These are phyloP conservation scores for Notolabrus celidotus DNA, from an alignment of 2,797 vertebrate genomes.

Conservation along the genomic window DNA sequence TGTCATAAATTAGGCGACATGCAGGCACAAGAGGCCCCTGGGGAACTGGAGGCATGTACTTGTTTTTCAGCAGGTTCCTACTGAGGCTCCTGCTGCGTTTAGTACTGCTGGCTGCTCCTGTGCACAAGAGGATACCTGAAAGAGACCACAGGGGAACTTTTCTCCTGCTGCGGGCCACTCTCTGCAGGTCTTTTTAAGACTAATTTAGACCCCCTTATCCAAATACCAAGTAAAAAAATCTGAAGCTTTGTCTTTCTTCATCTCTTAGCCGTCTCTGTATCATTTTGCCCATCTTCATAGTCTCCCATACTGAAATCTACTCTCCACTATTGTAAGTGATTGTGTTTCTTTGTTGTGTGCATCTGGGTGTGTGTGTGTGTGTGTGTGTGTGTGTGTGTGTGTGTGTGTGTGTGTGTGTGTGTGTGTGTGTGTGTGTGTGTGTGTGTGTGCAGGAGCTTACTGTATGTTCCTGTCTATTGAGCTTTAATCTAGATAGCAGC, in stretches of 20 bases:
- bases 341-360: conserved; percentile 39
- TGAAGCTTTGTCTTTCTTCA: conserved; percentile 48
- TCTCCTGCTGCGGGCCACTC: conserved; percentile 55
- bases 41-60: conserved; percentile 71
- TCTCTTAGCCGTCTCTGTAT: conserved; percentile 20
- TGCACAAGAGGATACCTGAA: conserved; percentile 74
- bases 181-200: conserved; percentile 69
- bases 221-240: conserved; percentile 58
- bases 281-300: conserved; percentile 28
- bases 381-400: conserved; percentile 28
- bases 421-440: conserved; percentile 28
- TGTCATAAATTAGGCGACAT: conserved; percentile 72
- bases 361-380: conserved; percentile 29
- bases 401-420: conserved; percentile 19
- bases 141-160: conserved; percentile 66
- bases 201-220: conserved; percentile 62
- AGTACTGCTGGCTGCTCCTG: conserved; percentile 65
- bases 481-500: conserved; percentile 82
- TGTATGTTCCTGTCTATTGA: conserved; percentile 73
- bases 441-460: conserved; percentile 39
- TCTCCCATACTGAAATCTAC: conserved; percentile 28
- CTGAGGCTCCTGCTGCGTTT: conserved; percentile 74
- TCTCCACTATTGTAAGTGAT: conserved; percentile 20
- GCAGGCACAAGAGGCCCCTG: conserved; percentile 54
- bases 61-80: conserved; percentile 80